Conservation (phyloP, 2,113 vertebrate genomes). For the Odontophorus gujanensis region DNA sequence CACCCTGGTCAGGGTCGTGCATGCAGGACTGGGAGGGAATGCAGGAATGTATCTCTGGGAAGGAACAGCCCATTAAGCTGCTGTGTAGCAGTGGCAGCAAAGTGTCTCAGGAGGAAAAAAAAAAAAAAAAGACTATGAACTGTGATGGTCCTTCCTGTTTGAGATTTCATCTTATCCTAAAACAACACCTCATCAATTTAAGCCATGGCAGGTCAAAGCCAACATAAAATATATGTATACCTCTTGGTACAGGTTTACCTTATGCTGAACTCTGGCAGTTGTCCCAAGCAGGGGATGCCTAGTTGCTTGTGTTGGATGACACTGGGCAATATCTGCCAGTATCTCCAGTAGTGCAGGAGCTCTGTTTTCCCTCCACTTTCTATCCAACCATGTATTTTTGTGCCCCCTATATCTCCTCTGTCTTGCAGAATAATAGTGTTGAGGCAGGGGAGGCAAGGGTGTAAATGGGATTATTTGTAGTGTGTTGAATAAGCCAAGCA, state of each 20-base stretch:
- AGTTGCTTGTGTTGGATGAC: neutral
- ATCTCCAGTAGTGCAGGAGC: neutral
- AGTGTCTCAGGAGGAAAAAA: neutral
- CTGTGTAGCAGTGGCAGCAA: neutral
- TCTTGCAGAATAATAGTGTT: neutral
- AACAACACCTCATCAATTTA: neutral
- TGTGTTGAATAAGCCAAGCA: accelerated
- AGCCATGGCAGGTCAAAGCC: neutral
- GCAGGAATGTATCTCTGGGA: neutral
- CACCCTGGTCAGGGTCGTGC: neutral
- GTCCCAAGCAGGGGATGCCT: neutral
- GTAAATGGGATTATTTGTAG: neutral
- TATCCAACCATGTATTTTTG: neutral
- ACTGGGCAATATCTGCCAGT: neutral
- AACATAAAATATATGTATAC: neutral
- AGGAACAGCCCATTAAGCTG: neutral
- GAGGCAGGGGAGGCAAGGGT: neutral
- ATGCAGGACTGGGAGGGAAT: neutral
- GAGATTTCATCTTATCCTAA: neutral
- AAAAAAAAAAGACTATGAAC: neutral
- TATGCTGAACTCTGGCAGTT: neutral
- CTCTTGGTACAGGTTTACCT: neutral
- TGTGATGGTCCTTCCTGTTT: neutral
- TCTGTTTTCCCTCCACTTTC: neutral
- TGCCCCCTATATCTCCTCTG: neutral